phyloP scores from a whole-genome alignment of 2,113 vertebrate genomes.

The Sylvietta virens region DNA sequence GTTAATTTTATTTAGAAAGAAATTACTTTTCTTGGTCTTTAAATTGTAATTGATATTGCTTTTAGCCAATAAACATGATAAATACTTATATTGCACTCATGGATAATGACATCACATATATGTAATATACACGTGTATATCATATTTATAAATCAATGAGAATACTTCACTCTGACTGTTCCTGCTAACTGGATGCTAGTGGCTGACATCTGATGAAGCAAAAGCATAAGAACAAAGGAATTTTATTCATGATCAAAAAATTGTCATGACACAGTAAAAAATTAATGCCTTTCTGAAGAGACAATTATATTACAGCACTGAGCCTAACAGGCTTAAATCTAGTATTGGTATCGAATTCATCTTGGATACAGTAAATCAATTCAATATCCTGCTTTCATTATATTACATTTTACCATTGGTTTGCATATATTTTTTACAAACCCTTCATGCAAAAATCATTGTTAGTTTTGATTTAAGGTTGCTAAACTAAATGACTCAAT shows the following conservation, averaged over 20 bases:
- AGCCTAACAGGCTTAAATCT: background rate
- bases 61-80: background rate
- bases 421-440: background rate
- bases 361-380: background rate
- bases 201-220: background rate
- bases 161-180: background rate
- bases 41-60: background rate
- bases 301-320: background rate
- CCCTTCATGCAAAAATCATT: background rate
- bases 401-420: background rate
- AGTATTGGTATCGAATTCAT: background rate
- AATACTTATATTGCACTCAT: background rate
- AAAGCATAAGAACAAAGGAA: background rate
- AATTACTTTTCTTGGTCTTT: background rate
- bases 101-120: background rate
- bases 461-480: background rate
- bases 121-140: background rate
- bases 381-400: background rate
- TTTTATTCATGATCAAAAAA: background rate
- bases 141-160: background rate
- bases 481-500: background rate
- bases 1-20: background rate
- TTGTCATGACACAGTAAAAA: background rate
- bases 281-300: background rate
- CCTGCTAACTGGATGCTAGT: background rate